These are phyloP conservation scores for Pseudococcus longispinus DNA, from an alignment of 2,888 invertebrate species.

Conservation along the genomic window DNA sequence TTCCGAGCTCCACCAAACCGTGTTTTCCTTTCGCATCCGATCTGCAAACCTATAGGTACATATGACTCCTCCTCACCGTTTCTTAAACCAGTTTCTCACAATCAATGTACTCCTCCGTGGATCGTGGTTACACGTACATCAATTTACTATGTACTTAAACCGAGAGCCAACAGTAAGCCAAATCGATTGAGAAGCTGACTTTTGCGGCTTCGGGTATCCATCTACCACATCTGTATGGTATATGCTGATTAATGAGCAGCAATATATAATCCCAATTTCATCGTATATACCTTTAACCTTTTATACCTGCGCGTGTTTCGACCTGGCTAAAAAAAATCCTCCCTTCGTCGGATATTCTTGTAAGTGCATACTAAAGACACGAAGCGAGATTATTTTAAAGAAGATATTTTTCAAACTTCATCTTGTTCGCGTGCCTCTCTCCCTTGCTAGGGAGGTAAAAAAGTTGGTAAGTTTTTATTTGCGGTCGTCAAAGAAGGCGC, in stretches of 20 bases:
- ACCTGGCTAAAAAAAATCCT: neutral
- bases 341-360: neutral
- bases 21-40: neutral
- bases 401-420: slow-evolving; percentile 32
- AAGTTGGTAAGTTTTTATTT: neutral
- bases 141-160: neutral
- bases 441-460: neutral
- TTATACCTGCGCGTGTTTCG: neutral
- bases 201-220: slow-evolving; percentile 7
- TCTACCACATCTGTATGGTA: neutral
- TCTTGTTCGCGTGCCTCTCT: neutral
- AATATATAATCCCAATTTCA: neutral
- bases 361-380: neutral
- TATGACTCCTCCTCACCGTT: neutral
- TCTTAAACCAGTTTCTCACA: neutral
- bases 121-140: neutral
- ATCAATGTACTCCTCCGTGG: neutral
- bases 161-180: neutral
- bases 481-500: neutral
- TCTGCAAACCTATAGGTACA: neutral
- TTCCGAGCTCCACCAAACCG: neutral
- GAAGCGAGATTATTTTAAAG: neutral
- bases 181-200: slow-evolving; percentile 10
- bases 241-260: neutral
- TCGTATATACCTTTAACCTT: neutral